Conservation (phyloP, 2,113 vertebrate genomes). For the Arizona elegans region DNA sequence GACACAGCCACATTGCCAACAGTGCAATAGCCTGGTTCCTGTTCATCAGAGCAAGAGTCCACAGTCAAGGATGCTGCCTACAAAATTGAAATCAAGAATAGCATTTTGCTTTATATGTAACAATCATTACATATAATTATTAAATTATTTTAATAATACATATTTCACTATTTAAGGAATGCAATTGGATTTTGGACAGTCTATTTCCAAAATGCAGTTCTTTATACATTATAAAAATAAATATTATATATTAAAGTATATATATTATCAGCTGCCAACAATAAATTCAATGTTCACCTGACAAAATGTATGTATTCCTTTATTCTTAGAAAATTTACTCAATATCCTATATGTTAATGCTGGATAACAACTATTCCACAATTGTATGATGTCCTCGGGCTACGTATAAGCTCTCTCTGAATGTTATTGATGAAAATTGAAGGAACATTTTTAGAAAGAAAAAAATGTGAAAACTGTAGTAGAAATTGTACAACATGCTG, state of each 20-base stretch:
- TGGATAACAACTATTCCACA: not conserved
- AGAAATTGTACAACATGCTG: not conserved
- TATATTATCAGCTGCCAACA: not conserved
- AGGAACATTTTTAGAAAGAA: not conserved
- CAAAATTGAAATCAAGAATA: constrained; percentile 35
- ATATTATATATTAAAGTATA: not conserved
- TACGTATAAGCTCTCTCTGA: not conserved
- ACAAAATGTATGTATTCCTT: not conserved
- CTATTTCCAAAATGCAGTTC: not conserved
- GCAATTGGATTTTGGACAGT: not conserved
- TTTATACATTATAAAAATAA: not conserved
- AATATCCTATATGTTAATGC: not conserved
- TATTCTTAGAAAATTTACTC: not conserved
- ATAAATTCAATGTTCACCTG: not conserved
- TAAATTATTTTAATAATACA: not conserved
- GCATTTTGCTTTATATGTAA: not conserved
- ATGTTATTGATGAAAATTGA: not conserved
- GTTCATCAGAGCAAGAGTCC: constrained; percentile 90
- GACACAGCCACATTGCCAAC: constrained; percentile 91
- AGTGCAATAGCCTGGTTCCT: constrained; percentile 90
- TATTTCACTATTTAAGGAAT: not conserved
- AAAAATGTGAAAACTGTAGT: not conserved
- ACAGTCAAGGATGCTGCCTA: constrained; percentile 94
- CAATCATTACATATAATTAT: not conserved
- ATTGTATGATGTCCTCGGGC: not conserved